These are phyloP conservation scores for Hypomecis punctinalis DNA, from an alignment of 2,888 invertebrate species.

Conservation along the genomic window DNA sequence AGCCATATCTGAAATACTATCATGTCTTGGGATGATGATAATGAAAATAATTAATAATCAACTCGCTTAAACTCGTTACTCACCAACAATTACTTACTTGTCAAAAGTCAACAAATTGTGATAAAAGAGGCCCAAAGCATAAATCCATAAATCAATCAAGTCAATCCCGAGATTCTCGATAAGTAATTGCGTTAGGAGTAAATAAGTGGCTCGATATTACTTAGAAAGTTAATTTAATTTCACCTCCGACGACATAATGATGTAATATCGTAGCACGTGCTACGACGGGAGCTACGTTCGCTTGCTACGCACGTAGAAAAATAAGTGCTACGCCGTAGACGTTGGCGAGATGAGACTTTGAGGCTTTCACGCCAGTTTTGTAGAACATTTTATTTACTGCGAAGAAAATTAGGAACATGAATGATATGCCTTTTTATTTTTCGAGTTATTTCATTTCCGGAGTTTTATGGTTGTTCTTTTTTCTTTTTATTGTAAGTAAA, in stretches of 20 bases:
- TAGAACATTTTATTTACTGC: conserved; percentile 21
- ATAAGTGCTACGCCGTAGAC: conserved; percentile 55
- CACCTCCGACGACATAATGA: conserved; percentile 12
- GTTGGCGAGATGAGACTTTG: conserved; percentile 22
- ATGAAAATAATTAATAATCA: too few relatives aligned
- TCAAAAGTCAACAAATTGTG: conserved; percentile 9
- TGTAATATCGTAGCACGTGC: conserved; percentile 35
- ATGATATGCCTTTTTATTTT: conserved; percentile 4
- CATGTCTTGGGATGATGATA: too few relatives aligned
- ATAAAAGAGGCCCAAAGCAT: conserved; percentile 1
- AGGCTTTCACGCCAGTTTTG: conserved; percentile 32
- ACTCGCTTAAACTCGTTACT: too few relatives aligned
- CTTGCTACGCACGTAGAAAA: conserved; percentile 55
- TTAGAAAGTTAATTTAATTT: conserved; percentile 24
- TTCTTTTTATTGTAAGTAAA: too few relatives aligned
- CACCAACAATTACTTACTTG: neutral
- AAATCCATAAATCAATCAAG: conserved; percentile 8
- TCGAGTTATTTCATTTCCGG: neutral
- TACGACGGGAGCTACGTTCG: conserved; percentile 34
- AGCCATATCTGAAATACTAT: too few relatives aligned
- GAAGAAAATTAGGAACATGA: conserved; percentile 13
- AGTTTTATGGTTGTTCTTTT: neutral
- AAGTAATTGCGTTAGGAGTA: conserved; percentile 1
- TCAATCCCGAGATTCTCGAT: neutral
- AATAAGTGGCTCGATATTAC: conserved; percentile 9